phyloP scores from a whole-genome alignment of 2,113 vertebrate species.

The Lepidothrix coronata region DNA sequence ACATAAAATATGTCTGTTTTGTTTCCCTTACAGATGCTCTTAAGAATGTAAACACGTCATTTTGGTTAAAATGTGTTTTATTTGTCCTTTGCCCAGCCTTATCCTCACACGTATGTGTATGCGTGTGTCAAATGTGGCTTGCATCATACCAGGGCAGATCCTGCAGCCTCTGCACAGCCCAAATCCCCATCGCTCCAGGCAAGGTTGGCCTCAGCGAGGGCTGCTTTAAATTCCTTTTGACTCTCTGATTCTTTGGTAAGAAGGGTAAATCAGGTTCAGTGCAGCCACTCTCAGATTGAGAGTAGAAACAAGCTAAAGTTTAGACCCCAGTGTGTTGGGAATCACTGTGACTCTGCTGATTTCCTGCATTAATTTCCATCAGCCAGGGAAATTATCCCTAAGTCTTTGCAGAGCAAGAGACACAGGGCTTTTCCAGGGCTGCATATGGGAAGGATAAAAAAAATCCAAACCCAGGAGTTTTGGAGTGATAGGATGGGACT shows the following conservation, averaged over 20 bases:
- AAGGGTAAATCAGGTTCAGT: background rate
- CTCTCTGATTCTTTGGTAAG: background rate
- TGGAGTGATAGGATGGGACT: background rate
- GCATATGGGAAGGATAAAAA: background rate
- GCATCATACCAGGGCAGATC: background rate
- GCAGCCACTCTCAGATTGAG: background rate
- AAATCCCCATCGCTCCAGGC: background rate
- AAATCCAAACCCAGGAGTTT: background rate
- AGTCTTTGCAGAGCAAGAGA: background rate
- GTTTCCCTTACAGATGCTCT: conserved; percentile 52
- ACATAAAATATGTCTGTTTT: conserved; percentile 34
- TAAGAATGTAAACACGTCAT: conserved; percentile 63
- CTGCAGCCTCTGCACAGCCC: background rate
- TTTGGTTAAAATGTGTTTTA: conserved; percentile 57
- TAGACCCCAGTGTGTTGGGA: background rate
- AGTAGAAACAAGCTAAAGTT: background rate
- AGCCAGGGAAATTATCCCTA: background rate
- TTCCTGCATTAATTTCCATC: background rate
- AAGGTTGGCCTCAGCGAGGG: background rate
- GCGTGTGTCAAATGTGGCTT: background rate
- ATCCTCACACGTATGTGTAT: background rate
- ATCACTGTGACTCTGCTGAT: background rate
- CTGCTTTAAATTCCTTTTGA: background rate
- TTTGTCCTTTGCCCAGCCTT: background rate
- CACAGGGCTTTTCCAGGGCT: fast-evolving